Evolutionary conservation across 2,797 vertebrate genomes (phyloP).

Genomic region (Dipus sagitta): DNA sequence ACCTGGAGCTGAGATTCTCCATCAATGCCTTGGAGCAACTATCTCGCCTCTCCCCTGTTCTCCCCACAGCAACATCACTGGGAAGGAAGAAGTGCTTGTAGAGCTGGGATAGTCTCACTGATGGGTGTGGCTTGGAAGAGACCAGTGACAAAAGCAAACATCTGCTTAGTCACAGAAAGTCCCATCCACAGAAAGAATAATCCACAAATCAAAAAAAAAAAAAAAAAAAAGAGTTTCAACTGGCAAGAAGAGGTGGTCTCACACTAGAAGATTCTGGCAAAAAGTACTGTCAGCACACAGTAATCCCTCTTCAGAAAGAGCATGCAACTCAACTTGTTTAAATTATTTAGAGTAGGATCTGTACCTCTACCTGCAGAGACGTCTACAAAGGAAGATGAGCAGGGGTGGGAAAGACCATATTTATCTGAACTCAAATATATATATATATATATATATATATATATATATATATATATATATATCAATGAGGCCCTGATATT

Average conservation of each 20-base stretch:
- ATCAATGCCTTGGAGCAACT: too few species aligned
- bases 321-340: not conserved
- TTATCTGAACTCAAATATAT: too few species aligned
- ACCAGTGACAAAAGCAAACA: not conserved
- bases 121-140: not conserved
- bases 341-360: not conserved
- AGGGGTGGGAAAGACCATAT: too few species aligned
- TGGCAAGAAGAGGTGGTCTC: not conserved
- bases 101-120: not conserved
- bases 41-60: too few species aligned
- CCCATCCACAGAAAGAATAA: not conserved
- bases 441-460: too few species aligned
- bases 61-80: not conserved
- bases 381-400: too few species aligned
- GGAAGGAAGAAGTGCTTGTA: too few species aligned
- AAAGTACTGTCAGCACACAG: not conserved
- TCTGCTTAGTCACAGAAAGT: not conserved
- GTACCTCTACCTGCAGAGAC: too few species aligned
- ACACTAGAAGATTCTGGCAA: not conserved
- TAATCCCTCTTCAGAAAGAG: not conserved
- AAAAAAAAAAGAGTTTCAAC: too few species aligned
- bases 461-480: too few species aligned
- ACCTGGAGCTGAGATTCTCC: too few species aligned
- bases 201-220: not conserved
- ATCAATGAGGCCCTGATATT: too few species aligned